Base-by-base conservation (phyloP, 2,113 vertebrate genomes). In the Ancistrus triradiatus region DNA sequence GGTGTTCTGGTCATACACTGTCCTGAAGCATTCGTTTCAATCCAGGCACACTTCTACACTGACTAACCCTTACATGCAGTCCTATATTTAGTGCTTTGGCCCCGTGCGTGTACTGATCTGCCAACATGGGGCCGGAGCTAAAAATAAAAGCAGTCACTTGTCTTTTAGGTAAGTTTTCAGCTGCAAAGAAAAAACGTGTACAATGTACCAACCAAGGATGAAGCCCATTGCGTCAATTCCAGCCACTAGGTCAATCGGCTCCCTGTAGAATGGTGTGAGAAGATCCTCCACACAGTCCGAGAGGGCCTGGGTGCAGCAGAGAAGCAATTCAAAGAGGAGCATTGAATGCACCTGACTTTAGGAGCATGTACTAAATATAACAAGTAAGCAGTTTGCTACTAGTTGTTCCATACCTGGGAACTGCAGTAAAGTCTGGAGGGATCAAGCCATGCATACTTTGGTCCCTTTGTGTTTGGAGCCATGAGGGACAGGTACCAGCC, bases 151-250 rank as follows among this genome's bases (percentile, higher is more conserved):
- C 72, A 38, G 14, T 19, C 59, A 28, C 31, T 3, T 17, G n/a
- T n/a, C n/a, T n/a, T n/a, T n/a, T n/a, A n/a, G n/a, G n/a, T n/a
- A n/a, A 7, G 3, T 2, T 2, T 38, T 21, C 38, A 42, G n/a
- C 37, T 19, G 28, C 27, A 48, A 53, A 63, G 25, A 17, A 28
- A 31, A n/a, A n/a, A n/a, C n/a, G n/a, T n/a, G n/a, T n/a, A 19
- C 37, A 52, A 22, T 13, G 14, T 7, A 46, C 31, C 82, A 83
- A 94, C 93, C 92, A 5, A 95, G 83, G 63, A 95, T 90, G 66
- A 94, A 95, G 62, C 93, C 92, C 91, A 93, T 94, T 63, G 92
- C 91, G 1, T 94, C 92, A 0, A 95, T 90, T 17, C 92, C 91
- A 0, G 83, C 89, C 65, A 95, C 90, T 72, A 91, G 60, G 74